Evolutionary conservation across 2,113 vertebrate genomes (phyloP).

Genomic region (Trichechus manatus): DNA sequence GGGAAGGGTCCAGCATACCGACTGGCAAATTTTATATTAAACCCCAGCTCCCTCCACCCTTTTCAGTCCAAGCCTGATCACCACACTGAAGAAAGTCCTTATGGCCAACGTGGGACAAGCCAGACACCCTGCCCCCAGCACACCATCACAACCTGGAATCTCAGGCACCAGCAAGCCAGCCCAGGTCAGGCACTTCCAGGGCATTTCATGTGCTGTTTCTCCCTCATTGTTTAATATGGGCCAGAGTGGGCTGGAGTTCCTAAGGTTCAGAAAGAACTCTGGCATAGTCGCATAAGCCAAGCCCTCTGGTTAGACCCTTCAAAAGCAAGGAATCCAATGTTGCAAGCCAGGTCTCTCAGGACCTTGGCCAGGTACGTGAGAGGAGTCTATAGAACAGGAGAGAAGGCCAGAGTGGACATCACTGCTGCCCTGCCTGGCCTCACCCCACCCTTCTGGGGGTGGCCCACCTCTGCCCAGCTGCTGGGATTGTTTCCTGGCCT

Average conservation of each 20-base stretch:
- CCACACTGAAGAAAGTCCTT: not conserved
- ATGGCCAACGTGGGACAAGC: not conserved
- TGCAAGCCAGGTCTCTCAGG: slow-evolving; percentile 46
- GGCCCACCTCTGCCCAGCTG: not conserved
- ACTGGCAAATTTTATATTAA: not conserved
- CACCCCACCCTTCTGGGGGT: not conserved
- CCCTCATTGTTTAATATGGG: not conserved
- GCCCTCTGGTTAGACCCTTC: slow-evolving; percentile 8
- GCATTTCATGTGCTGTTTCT: not conserved
- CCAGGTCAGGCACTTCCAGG: not conserved
- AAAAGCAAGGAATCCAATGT: slow-evolving; percentile 43
- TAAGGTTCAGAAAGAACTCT: not conserved
- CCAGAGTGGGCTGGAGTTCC: not conserved
- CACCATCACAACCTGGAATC: not conserved
- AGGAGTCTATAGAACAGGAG: slow-evolving; percentile 26
- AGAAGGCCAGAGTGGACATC: not conserved
- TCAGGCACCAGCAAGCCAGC: not conserved
- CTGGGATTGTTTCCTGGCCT: not conserved
- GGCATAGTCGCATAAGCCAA: not conserved
- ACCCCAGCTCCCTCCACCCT: not conserved
- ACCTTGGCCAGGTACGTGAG: not conserved
- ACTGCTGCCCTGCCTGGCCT: not conserved
- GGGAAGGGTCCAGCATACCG: not conserved
- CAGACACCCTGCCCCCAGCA: not conserved
- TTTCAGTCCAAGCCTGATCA: not conserved